These are phyloP conservation scores for Gallinago media DNA, from an alignment of 2,113 vertebrate genomes.

Conservation along the genomic window DNA sequence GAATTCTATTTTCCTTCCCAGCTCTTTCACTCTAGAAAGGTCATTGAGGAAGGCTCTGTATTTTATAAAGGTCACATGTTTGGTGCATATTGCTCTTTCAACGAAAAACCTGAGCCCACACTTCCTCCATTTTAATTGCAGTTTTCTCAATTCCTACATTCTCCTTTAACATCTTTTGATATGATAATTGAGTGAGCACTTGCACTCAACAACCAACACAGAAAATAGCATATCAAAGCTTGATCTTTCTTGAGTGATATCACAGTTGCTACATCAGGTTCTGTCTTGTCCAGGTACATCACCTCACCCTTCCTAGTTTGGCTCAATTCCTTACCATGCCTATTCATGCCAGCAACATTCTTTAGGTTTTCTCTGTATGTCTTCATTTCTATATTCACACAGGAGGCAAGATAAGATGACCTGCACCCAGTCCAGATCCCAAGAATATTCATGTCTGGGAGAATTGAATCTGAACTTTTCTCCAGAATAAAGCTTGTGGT, in stretches of 20 bases:
- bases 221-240: not conserved
- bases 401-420: not conserved
- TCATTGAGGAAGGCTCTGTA: not conserved
- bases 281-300: conserved; percentile 26
- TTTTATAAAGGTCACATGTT: not conserved
- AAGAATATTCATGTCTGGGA: not conserved
- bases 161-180: not conserved
- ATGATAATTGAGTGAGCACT: not conserved
- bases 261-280: not conserved
- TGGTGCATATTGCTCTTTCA: not conserved
- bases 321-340: not conserved
- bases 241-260: not conserved
- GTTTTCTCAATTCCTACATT: not conserved
- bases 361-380: not conserved
- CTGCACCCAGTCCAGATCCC: not conserved
- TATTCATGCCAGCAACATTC: not conserved
- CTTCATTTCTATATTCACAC: not conserved
- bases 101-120: not conserved
- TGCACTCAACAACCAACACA: not conserved
- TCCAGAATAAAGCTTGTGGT: not conserved
- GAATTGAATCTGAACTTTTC: not conserved
- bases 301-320: not conserved
- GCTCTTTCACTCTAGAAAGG: not conserved
- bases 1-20: not conserved
- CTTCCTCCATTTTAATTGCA: not conserved